Conservation (phyloP, 2,888 invertebrate genomes). For the Sinotaia quadrata region DNA sequence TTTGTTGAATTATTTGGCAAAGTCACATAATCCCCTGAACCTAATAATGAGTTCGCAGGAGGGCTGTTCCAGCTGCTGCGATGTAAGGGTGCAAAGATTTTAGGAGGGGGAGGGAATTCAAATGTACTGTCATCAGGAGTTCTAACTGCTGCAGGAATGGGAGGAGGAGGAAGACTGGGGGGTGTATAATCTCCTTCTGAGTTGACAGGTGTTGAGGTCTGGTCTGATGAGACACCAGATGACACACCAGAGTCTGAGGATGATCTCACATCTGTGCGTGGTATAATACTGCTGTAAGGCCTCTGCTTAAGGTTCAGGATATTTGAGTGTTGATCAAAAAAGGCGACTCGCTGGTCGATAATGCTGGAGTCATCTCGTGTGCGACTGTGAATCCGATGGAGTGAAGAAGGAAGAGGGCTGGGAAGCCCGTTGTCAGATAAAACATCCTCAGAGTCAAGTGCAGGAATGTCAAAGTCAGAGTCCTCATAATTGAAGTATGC, state of each 20-base stretch:
- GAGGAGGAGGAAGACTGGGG: constrained; percentile 39
- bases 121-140: constrained; percentile 30
- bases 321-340: constrained; percentile 22
- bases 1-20: constrained; percentile 25
- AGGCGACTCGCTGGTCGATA: constrained; percentile 2
- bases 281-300: constrained; percentile 37
- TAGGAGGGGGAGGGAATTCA: constrained; percentile 42
- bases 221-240: constrained; percentile 17
- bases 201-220: constrained; percentile 20
- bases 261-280: constrained; percentile 5
- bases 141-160: constrained; percentile 14
- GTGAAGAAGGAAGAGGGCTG: constrained; percentile 36
- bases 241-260: constrained; percentile 19
- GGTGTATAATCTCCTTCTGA: constrained; percentile 24
- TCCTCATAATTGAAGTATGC: constrained; percentile 45
- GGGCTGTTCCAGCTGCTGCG: neutral
- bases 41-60: neutral
- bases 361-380: constrained; percentile 14
- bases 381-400: neutral
- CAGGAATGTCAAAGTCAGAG: constrained; percentile 56
- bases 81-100: neutral
- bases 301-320: constrained; percentile 17
- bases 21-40: constrained; percentile 20
- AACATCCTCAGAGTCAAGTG: constrained; percentile 50
- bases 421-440: constrained; percentile 56